Base-by-base conservation (phyloP, 2,113 vertebrate genomes). In the Dolichallabes microphthalmus region DNA sequence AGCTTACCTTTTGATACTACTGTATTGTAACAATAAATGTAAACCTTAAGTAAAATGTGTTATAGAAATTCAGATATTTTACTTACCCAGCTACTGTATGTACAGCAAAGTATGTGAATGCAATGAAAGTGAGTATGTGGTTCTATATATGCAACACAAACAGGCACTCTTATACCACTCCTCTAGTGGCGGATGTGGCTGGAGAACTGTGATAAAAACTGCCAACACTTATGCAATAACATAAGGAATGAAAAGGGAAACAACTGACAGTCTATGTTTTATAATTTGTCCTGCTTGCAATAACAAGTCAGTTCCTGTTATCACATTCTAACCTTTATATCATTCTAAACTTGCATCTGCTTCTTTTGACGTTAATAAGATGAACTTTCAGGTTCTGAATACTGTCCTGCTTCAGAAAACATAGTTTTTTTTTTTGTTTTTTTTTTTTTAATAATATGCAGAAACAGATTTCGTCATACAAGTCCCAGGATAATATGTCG, bases 61-160 rank as follows among this genome's bases (percentile, higher is more conserved):
- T 7, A 53, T 32, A 82, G 52, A 53, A 55, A 32, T 57, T 0
- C 58, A 35, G 19, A 13, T 25, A 45, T 63, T 82, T 58, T 71
- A 39, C 66, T 82, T 71, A 82, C 81, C 66, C 58, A 5, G 10
- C 50, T 55, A n/a, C n/a, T n/a, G n/a, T n/a, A 45, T 35, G 63
- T 35, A 53, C 63, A 82, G 30, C 27, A 22, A n/a, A 53, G 50
- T 2, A 3, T 17, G 14, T 17, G 25, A 76, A 53, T 76, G 27
- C 53, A 53, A 45, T 27, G 73, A 52, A 76, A 76, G 73, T 53
- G 14, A 53, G 20, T 45, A 71, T 50, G 5, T 53, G 35, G 11
- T 19, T 71, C 9, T 73, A 22, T 73, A 12, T 45, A 50, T 25
- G 0, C 30, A 69, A 14, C 13, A 12, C 13, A 57, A 12, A 61